Percentiles rank a stretch among this genome's conserved stretches.
These are phyloP conservation scores for Xerus inauris DNA, from an alignment of 2,113 vertebrate species.

Conservation along the genomic window DNA sequence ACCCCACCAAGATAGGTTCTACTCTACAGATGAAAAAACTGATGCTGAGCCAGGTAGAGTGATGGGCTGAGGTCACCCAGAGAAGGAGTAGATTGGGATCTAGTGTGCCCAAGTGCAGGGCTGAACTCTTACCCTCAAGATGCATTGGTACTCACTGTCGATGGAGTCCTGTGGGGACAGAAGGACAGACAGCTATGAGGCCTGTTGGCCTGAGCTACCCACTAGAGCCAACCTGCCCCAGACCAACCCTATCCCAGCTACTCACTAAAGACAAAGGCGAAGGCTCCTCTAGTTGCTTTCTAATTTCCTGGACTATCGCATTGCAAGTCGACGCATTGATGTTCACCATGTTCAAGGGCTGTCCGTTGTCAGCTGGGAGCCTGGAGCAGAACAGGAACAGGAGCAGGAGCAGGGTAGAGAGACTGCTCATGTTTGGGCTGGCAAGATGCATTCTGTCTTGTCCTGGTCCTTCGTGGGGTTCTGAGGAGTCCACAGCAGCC, in stretches of 20 bases:
- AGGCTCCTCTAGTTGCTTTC: rapidly evolving
- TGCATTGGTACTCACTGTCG: rapidly evolving
- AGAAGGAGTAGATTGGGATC: background rate
- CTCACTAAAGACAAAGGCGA: background rate
- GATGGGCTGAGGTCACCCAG: background rate
- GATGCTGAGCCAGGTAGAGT: background rate
- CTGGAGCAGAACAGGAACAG: background rate
- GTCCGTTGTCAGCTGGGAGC: rapidly evolving
- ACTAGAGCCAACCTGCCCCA: background rate
- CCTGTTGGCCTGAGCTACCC: background rate
- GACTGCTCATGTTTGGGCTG: background rate
- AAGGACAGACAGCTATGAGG: background rate
- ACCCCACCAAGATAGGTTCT: background rate
- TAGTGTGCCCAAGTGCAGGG: background rate
- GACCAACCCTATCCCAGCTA: background rate
- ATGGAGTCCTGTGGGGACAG: background rate
- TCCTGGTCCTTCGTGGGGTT: background rate
- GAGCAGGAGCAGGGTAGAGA: background rate
- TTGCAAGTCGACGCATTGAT: rapidly evolving
- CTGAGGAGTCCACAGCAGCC: background rate
- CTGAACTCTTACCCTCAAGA: slow-evolving; percentile 34
- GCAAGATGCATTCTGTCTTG: background rate
- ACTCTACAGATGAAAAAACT: background rate
- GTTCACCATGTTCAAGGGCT: rapidly evolving
- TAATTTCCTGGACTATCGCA: rapidly evolving